phyloP scores from a whole-genome alignment of 2,888 invertebrate genomes.

The Furcula furcula region DNA sequence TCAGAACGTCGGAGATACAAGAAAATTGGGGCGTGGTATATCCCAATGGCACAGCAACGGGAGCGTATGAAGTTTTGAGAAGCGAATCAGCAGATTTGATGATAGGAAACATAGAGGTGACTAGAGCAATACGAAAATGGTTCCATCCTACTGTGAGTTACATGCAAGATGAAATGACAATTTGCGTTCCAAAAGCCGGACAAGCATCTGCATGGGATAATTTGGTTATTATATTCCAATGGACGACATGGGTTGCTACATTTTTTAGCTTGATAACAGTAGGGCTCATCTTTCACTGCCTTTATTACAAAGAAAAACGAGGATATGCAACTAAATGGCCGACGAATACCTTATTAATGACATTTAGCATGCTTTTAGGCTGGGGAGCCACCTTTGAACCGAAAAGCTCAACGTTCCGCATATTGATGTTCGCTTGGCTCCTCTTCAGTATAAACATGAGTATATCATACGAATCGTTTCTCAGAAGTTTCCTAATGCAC shows the following conservation, averaged over 20 bases:
- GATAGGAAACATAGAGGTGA: conserved; percentile 74
- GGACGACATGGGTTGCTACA: conserved; percentile 70
- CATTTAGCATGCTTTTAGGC: conserved; percentile 71
- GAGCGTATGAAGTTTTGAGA: conserved; percentile 55
- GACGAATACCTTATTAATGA: conserved; percentile 68
- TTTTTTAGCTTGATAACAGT: conserved; percentile 56
- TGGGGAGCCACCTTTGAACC: conserved; percentile 70
- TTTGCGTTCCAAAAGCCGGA: conserved; percentile 68
- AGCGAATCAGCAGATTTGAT: conserved; percentile 62
- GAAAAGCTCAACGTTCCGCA: conserved; percentile 62
- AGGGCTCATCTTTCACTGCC: conserved; percentile 62
- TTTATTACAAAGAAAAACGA: conserved; percentile 58
- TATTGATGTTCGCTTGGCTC: conserved; percentile 70
- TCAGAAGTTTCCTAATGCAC: conserved; percentile 77
- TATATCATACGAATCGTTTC: conserved; percentile 75
- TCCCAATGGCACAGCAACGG: conserved; percentile 60
- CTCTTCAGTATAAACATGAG: conserved; percentile 75
- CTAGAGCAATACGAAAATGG: conserved; percentile 64
- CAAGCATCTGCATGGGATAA: conserved; percentile 72
- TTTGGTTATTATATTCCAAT: conserved; percentile 71
- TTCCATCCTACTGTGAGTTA: conserved; percentile 73
- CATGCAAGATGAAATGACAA: conserved; percentile 76
- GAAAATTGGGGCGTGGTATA: conserved; percentile 70
- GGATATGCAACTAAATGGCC: conserved; percentile 65
- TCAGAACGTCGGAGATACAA: conserved; percentile 53